Base-by-base conservation (phyloP, 2,797 vertebrate genomes). In the Myripristis murdjan region DNA sequence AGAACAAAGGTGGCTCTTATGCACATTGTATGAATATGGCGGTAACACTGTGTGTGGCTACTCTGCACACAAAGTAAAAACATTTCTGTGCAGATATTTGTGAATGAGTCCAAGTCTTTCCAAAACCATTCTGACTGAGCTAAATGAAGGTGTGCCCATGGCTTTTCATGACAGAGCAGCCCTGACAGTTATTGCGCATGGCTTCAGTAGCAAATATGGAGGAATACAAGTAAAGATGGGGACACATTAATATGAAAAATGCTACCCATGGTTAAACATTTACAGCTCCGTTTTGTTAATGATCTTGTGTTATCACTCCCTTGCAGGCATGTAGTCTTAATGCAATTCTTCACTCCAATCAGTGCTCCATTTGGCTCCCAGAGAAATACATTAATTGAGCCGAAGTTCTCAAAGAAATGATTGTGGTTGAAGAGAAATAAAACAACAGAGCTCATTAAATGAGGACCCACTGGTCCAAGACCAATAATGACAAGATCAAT, bases 361-460 rank as follows among this genome's bases (percentile, higher is more conserved):
- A 86, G 79, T 39, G 54, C 73, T 80, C 64, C 73, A 68, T 53
- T 55, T 37, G 72, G 64, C 74, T 78, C 79, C 77, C 48, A 48
- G 61, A 91, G 83, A 88, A 89, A 89, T 72, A 76, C 79, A 74
- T 88, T 88, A 91, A 92, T 89, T 87, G 88, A 84, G 78, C 84
- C 74, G 64, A 83, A 86, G 68, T 70, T 73, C 67, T 81, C 51
- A 68, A 43, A 79, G 70, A 63, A 83, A 70, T 66, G 55, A 78
- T 79, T 67, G 73, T 64, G 75, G 57, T 64, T 3, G 55, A 83
- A 57, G 47, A 79, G 61, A 78, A 75, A 75, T 54, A 77, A 71
- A 59, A 85, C 71, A 67, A 64, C 43, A 9, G 33, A 4, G 53
- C 75, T 79, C 73, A 67, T 81, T 87, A 88, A 84, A 71, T 68